phyloP scores from a whole-genome alignment of 1,140 invertebrate genomes.

The Steinernema khuongi region DNA sequence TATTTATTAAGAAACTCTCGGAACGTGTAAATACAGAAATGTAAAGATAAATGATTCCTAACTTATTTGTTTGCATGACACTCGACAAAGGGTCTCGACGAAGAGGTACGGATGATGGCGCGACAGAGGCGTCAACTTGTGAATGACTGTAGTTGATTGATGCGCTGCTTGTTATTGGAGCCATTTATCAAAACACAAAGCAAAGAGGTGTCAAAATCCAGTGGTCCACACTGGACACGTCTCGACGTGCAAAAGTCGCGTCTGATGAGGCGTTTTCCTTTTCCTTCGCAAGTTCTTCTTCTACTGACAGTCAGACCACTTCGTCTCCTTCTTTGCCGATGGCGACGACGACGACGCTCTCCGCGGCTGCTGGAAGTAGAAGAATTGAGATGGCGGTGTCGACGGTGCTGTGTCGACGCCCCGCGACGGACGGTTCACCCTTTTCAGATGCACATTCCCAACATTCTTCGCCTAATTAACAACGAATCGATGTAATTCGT shows the following conservation, averaged over 20 bases:
- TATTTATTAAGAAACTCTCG: background rate
- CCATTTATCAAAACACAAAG: constrained; percentile 15
- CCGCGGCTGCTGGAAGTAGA: background rate
- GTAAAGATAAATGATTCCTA: background rate
- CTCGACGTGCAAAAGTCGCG: background rate
- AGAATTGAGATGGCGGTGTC: background rate
- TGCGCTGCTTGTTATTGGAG: background rate
- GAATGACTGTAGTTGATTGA: background rate
- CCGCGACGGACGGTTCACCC: constrained; percentile 13
- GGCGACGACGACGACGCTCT: background rate
- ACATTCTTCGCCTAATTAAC: constrained; percentile 15
- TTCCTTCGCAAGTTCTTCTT: constrained; percentile 5
- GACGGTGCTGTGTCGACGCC: constrained; percentile 8
- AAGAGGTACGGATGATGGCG: background rate
- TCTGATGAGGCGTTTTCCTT: background rate
- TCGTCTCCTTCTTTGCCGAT: background rate
- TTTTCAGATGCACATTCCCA: constrained; percentile 13
- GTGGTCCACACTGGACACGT: background rate
- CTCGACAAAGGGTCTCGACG: background rate
- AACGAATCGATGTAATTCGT: background rate
- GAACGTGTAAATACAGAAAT: background rate
- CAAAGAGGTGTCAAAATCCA: background rate
- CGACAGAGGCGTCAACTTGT: constrained; percentile 10
- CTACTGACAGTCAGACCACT: background rate
- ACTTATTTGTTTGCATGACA: background rate